phyloP scores from a whole-genome alignment of 2,888 invertebrate species.

The Tenthredo amoena region DNA sequence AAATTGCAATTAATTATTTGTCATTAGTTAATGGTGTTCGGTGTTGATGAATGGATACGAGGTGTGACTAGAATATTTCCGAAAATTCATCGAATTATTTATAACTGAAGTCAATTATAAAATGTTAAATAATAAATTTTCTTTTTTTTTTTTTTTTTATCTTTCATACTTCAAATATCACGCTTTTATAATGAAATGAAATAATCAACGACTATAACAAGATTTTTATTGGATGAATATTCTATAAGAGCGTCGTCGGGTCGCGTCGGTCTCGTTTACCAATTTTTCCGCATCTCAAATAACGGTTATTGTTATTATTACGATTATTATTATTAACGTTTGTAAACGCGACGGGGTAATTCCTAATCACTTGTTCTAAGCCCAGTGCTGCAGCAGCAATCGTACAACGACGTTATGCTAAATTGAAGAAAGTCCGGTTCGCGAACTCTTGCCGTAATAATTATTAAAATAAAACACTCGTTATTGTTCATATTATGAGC shows the following conservation, averaged over 20 bases:
- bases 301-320: background rate
- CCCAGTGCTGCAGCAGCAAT: background rate
- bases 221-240: background rate
- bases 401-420: background rate
- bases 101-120: background rate
- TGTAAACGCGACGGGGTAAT: background rate
- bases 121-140: background rate
- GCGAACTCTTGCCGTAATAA: background rate
- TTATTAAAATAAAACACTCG: background rate
- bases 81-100: background rate
- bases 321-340: background rate
- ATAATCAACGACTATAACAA: background rate
- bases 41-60: background rate
- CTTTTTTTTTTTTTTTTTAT: background rate
- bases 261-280: background rate
- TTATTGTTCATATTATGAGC: background rate
- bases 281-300: background rate
- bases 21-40: conserved; percentile 11
- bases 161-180: background rate
- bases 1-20: conserved; percentile 5
- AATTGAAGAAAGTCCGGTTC: background rate
- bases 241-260: background rate
- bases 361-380: conserved; percentile 6
- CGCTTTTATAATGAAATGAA: background rate
- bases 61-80: background rate